These are phyloP conservation scores for Grallaria varia DNA, from an alignment of 2,113 vertebrate genomes.

Conservation along the genomic window DNA sequence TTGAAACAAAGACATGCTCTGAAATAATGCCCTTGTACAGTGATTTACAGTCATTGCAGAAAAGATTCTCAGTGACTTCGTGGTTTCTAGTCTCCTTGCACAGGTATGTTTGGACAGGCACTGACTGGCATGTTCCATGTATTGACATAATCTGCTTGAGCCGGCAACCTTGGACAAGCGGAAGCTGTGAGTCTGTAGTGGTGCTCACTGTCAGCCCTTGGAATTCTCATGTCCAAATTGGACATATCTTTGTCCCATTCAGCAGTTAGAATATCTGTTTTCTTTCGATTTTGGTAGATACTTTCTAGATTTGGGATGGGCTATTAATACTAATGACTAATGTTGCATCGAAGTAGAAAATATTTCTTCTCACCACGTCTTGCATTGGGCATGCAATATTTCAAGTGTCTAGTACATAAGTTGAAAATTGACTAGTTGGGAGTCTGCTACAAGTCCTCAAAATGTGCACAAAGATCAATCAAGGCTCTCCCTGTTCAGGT, in stretches of 20 bases:
- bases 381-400: not conserved
- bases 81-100: not conserved
- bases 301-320: not conserved
- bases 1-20: not conserved
- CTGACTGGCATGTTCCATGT: rapidly evolving
- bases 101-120: not conserved
- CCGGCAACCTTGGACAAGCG: not conserved
- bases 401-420: not conserved
- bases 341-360: rapidly evolving
- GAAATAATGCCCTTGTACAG: not conserved
- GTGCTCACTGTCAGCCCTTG: not conserved
- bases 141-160: not conserved
- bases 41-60: not conserved
- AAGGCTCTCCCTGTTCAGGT: not conserved
- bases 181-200: not conserved
- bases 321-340: not conserved
- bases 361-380: not conserved
- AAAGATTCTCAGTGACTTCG: not conserved
- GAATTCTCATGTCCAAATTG: not conserved
- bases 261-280: not conserved
- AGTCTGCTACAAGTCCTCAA: not conserved
- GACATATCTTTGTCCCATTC: not conserved
- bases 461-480: not conserved
- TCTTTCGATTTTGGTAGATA: not conserved
- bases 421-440: not conserved